Base-by-base conservation (phyloP, 2,888 invertebrate genomes). In the Clivina fossor region DNA sequence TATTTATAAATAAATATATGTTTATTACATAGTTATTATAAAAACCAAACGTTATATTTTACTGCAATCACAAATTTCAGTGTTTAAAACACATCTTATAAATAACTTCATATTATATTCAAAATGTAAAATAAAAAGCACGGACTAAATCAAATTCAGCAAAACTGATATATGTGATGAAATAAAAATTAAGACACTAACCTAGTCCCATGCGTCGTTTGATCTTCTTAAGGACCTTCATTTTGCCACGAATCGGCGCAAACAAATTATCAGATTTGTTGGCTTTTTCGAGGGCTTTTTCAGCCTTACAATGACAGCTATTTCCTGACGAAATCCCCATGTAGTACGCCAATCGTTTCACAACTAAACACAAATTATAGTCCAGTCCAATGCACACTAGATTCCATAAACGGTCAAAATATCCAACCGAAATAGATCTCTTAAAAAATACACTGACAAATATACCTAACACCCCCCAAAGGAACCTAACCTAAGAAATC, bases 141-240 rank as follows among this genome's bases (percentile, higher is more conserved):
- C n/a, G n/a, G n/a, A n/a, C n/a, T n/a, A n/a, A n/a, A n/a, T n/a
- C n/a, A n/a, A n/a, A n/a, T n/a, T n/a, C n/a, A n/a, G n/a, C n/a
- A n/a, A n/a, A n/a, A n/a, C n/a, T 15, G 16, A 7, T 3, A 3
- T 11, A 4, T 15, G 16, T 11, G 9, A 37, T 37, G 13, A 3
- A 38, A 40, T 20, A 40, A 13, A 40, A 8, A 4, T 20, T 13
- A 40, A 51, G 20, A 44, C 64, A 80, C 90, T 84, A 76, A 91
- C 92, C 90, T 73, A 92, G 75, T 67, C 92, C 91, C 72, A 92
- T 91, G 69, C 89, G 88, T 68, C 85, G 85, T 75, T 91, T 91
- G 68, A 92, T 87, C 72, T 91, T 92, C 80, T 92, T 92, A 61
- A 92, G 76, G 59, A 92, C 88, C 78, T 91, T 91, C 89, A 92